Conservation (phyloP, 2,797 vertebrate genomes). For the Uromys caudimaculatus region DNA sequence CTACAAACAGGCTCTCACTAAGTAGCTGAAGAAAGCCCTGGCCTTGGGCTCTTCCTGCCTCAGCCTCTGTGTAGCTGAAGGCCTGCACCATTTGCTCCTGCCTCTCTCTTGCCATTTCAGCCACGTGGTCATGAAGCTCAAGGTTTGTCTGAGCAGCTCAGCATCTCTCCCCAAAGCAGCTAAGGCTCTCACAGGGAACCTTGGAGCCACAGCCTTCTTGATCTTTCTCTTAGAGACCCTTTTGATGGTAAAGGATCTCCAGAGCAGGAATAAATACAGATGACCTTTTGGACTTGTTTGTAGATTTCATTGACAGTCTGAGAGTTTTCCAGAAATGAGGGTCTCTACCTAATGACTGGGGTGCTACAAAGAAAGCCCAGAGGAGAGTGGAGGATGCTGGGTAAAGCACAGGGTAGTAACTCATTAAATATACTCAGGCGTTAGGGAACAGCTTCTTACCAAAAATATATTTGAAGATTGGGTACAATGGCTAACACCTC, state of each 20-base stretch:
- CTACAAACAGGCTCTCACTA: not conserved
- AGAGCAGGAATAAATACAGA: not conserved
- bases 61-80: not conserved
- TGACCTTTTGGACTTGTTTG: not conserved
- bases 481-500: not conserved
- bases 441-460: not conserved
- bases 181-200: not conserved
- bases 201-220: not conserved
- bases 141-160: not conserved
- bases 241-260: not conserved
- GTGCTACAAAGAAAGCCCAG: not conserved
- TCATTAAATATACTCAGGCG: not conserved
- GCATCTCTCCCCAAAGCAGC: not conserved
- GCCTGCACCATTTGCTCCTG: too few relatives aligned
- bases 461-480: not conserved
- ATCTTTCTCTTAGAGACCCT: not conserved
- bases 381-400: not conserved
- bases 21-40: not conserved
- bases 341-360: not conserved
- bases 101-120: not conserved
- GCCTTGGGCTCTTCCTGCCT: not conserved
- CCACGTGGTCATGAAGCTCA: fast-evolving
- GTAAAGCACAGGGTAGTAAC: not conserved
- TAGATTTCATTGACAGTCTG: not conserved
- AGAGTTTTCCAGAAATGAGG: not conserved